A percentile compares a stretch with the other conserved stretches of the same genome.
Conservation (phyloP, 2,113 vertebrate genomes). For the Tor tambroides region DNA sequence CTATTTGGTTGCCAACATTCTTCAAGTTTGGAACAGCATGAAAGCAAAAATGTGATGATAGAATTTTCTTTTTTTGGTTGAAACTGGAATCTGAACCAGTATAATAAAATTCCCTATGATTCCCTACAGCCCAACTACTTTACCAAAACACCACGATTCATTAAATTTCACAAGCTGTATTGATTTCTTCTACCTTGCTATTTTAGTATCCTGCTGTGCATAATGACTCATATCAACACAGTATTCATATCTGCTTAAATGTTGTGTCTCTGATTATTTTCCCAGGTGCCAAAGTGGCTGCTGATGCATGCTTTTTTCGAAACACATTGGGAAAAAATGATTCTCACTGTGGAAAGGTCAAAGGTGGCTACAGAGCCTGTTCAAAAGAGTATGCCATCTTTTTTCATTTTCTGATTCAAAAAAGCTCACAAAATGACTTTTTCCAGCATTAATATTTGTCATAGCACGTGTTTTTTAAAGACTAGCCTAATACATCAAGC, state of each 20-base stretch:
- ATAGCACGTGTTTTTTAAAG: too few relatives aligned
- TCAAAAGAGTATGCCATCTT: slow-evolving; percentile 65
- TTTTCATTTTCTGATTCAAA: too few relatives aligned
- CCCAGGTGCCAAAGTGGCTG: slow-evolving; percentile 74
- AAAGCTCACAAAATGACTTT: too few relatives aligned
- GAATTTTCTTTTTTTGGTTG: too few relatives aligned
- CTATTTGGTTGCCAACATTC: too few relatives aligned
- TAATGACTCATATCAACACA: neutral
- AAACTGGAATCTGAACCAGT: neutral
- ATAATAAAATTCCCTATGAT: neutral
- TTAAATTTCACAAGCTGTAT: neutral
- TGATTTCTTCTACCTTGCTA: neutral
- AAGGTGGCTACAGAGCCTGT: slow-evolving; percentile 70
- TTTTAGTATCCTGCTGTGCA: neutral
- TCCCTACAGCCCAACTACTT: neutral
- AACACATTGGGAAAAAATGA: slow-evolving; percentile 72
- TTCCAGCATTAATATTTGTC: too few relatives aligned
- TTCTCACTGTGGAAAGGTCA: slow-evolving; percentile 75
- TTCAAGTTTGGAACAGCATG: too few relatives aligned
- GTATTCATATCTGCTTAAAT: neutral
- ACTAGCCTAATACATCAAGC: too few relatives aligned
- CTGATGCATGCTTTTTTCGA: slow-evolving; percentile 73
- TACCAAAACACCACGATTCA: neutral
- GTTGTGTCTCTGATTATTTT: slow-evolving; percentile 26
- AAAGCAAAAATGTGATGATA: too few relatives aligned